Conservation (phyloP, 1,140 invertebrate genomes). For the Pogonomyrmex californicus region DNA sequence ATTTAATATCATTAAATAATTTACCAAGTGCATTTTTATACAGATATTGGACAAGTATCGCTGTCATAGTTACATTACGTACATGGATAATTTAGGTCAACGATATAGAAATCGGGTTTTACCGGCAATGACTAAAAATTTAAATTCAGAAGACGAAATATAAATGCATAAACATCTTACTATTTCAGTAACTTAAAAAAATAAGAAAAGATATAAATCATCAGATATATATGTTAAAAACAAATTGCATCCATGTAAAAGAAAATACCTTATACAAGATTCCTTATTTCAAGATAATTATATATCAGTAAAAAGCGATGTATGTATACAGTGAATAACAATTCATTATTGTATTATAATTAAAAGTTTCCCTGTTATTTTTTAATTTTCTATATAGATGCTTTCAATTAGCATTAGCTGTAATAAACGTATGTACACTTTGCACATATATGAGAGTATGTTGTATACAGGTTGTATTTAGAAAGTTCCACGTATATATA, state of each 20-base stretch:
- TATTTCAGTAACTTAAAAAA: neutral
- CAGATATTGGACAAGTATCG: slow-evolving; percentile 82
- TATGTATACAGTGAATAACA: slow-evolving; percentile 48
- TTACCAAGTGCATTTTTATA: slow-evolving; percentile 51
- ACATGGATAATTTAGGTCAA: slow-evolving; percentile 84
- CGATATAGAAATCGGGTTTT: slow-evolving; percentile 83
- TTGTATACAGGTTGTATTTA: slow-evolving; percentile 45
- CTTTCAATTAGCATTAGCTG: slow-evolving; percentile 63
- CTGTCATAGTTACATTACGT: slow-evolving; percentile 81
- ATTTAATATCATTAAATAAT: slow-evolving; percentile 34
- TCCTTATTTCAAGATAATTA: slow-evolving; percentile 41
- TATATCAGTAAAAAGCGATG: slow-evolving; percentile 32
- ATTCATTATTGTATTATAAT: slow-evolving; percentile 56
- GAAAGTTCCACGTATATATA: slow-evolving; percentile 62
- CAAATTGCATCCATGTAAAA: neutral
- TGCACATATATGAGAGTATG: slow-evolving; percentile 62
- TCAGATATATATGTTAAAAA: neutral
- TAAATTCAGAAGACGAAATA: slow-evolving; percentile 56
- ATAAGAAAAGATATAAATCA: neutral
- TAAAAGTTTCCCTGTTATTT: slow-evolving; percentile 65
- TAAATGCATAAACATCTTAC: slow-evolving; percentile 5
- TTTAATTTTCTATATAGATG: slow-evolving; percentile 75
- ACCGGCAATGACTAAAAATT: slow-evolving; percentile 75
- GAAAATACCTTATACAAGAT: slow-evolving; percentile 37
- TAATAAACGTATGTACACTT: slow-evolving; percentile 73